A percentile compares a stretch with the other conserved stretches of the same genome.
Conservation (phyloP, 1,140 invertebrate species). For the Halotydeus destructor region DNA sequence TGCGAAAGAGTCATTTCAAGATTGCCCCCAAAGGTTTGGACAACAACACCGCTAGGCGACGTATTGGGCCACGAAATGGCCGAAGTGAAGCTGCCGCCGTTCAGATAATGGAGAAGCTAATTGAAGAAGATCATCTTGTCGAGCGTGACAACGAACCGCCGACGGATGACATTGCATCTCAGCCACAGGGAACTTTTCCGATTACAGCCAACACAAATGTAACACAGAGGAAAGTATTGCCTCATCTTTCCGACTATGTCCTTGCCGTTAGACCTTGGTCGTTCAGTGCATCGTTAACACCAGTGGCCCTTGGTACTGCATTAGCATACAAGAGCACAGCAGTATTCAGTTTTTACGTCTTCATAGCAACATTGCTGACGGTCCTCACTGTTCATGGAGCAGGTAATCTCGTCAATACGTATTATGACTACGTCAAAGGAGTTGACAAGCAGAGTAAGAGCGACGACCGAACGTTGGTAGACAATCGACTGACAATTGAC, state of each 20-base stretch:
- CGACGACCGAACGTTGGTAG: constrained; percentile 76
- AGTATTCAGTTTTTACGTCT: constrained; percentile 50
- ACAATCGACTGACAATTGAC: constrained; percentile 53
- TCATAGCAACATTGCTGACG: constrained; percentile 57
- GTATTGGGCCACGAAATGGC: too few species aligned
- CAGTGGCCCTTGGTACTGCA: constrained; percentile 61
- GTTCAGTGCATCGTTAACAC: constrained; percentile 66
- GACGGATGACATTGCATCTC: too few species aligned
- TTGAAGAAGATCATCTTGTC: too few species aligned
- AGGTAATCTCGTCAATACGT: constrained; percentile 84
- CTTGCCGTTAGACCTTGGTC: constrained; percentile 76
- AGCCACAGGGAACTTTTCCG: too few species aligned
- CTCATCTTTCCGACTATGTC: constrained; percentile 62
- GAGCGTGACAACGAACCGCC: too few species aligned
- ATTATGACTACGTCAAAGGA: constrained; percentile 79
- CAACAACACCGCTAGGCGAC: too few species aligned
- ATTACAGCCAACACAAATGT: too few species aligned
- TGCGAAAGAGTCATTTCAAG: too few species aligned
- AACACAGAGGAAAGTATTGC: too few species aligned
- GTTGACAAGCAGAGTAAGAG: constrained; percentile 67
- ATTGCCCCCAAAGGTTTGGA: too few species aligned
- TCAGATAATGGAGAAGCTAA: too few species aligned
- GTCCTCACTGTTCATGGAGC: constrained; percentile 78
- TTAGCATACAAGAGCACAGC: constrained; percentile 52
- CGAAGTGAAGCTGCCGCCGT: too few species aligned